Conservation (phyloP, 2,797 vertebrate genomes). For the Chloroceryle amazona region DNA sequence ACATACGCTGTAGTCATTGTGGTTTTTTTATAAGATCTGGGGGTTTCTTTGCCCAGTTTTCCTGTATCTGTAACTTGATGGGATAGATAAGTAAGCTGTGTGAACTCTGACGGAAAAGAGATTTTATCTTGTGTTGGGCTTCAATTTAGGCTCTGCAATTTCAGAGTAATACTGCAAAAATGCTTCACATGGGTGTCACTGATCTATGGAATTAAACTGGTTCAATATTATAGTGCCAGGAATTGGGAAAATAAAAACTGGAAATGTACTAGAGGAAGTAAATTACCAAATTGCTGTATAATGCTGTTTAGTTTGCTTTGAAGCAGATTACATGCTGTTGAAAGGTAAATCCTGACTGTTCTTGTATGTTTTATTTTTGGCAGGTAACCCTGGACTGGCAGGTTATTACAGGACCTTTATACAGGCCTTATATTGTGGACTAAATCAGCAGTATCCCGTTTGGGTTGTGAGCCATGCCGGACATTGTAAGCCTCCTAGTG, state of each 20-base stretch:
- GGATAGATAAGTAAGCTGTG: neutral
- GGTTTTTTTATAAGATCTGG: neutral
- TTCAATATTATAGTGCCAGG: neutral
- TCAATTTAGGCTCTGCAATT: neutral
- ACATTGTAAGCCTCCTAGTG: conserved; percentile 86
- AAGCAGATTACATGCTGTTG: neutral
- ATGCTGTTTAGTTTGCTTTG: neutral
- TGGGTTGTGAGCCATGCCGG: conserved; percentile 95
- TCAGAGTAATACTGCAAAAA: neutral
- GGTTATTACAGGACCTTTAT: conserved; percentile 92
- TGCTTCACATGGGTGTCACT: neutral
- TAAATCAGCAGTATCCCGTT: conserved; percentile 86
- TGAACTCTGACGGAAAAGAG: neutral
- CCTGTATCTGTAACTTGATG: neutral
- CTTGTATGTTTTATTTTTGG: conserved; percentile 52
- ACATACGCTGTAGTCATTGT: neutral
- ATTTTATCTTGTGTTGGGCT: neutral
- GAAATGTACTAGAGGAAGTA: neutral
- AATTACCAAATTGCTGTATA: neutral
- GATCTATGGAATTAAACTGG: neutral
- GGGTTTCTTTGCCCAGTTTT: neutral
- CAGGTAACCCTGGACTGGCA: conserved; percentile 94
- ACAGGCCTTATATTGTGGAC: conserved; percentile 84
- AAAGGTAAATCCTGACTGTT: neutral
- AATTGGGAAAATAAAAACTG: neutral